Percentiles rank a stretch among this genome's conserved stretches.
Evolutionary conservation across 1,140 invertebrate genomes (phyloP).

Genomic region (Zaprionus tsacasi): DNA sequence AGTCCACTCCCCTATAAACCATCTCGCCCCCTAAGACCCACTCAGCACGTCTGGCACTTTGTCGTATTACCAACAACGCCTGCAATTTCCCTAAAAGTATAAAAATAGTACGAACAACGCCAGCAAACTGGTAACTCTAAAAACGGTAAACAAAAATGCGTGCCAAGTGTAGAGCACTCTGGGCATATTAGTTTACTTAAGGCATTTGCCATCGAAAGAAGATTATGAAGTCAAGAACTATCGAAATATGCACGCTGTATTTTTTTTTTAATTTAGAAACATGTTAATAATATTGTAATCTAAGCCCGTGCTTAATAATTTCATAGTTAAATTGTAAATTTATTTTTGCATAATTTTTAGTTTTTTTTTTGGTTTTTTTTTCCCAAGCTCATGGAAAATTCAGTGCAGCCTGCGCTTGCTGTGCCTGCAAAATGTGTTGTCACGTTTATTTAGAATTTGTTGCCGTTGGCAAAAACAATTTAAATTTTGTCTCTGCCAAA

Average conservation of each 20-base stretch:
- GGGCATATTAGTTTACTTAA: slow-evolving; percentile 12
- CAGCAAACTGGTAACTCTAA: slow-evolving; percentile 41
- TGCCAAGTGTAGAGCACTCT: slow-evolving; percentile 45
- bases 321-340: background rate
- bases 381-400: slow-evolving; percentile 41
- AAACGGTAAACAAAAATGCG: slow-evolving; percentile 73
- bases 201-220: background rate
- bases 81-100: slow-evolving; percentile 77
- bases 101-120: slow-evolving; percentile 56
- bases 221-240: too few relatives aligned
- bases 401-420: slow-evolving; percentile 40
- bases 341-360: background rate
- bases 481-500: slow-evolving; percentile 74
- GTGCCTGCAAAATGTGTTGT: slow-evolving; percentile 34
- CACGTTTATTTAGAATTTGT: slow-evolving; percentile 71
- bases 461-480: slow-evolving; percentile 76
- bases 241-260: too few relatives aligned
- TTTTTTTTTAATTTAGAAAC: too few relatives aligned
- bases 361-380: background rate
- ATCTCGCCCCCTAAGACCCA: background rate
- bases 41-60: slow-evolving; percentile 49
- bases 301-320: background rate
- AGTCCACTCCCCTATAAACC: background rate
- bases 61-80: slow-evolving; percentile 48
- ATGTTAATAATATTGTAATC: too few relatives aligned